phyloP scores from a whole-genome alignment of 2,113 vertebrate species.

The Symphodus melops region DNA sequence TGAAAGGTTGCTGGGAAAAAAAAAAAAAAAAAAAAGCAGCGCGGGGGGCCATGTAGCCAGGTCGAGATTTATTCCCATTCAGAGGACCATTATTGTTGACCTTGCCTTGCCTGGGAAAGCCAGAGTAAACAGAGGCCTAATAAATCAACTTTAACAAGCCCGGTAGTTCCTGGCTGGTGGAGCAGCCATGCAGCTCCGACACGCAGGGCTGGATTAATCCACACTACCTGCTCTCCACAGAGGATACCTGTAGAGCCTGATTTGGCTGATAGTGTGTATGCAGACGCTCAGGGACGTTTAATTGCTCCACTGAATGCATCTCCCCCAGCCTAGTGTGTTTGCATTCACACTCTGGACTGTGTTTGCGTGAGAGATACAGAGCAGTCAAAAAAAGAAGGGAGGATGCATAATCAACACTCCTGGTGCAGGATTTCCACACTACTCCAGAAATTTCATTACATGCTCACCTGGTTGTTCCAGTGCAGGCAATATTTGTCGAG shows the following conservation, averaged over 20 bases:
- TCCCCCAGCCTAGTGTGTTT: constrained; percentile 69
- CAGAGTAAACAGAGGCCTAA: constrained; percentile 84
- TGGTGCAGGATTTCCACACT: constrained; percentile 65
- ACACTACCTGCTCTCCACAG: constrained; percentile 68
- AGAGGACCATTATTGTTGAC: constrained; percentile 85
- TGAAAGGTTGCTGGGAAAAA: constrained; percentile 58
- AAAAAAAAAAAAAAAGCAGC: too few species aligned
- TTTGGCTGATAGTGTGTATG: constrained; percentile 79
- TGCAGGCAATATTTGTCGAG: constrained; percentile 71
- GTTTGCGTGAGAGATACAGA: constrained; percentile 67
- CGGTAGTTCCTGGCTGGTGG: constrained; percentile 67
- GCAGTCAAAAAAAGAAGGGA: constrained; percentile 66
- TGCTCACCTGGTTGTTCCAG: constrained; percentile 77
- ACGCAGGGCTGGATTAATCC: constrained; percentile 78
- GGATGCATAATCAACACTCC: constrained; percentile 70
- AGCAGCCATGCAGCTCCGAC: constrained; percentile 75
- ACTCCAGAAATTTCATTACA: constrained; percentile 79
- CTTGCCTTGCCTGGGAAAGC: constrained; percentile 82
- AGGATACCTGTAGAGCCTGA: constrained; percentile 81
- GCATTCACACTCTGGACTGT: constrained; percentile 63
- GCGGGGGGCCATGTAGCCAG: constrained; percentile 58
- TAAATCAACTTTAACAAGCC: constrained; percentile 88
- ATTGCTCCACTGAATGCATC: constrained; percentile 80
- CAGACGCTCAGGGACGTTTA: constrained; percentile 76
- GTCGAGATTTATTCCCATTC: constrained; percentile 85